These are phyloP conservation scores for Cataglyphis altisquamis DNA, from an alignment of 2,888 invertebrate species.

Conservation along the genomic window DNA sequence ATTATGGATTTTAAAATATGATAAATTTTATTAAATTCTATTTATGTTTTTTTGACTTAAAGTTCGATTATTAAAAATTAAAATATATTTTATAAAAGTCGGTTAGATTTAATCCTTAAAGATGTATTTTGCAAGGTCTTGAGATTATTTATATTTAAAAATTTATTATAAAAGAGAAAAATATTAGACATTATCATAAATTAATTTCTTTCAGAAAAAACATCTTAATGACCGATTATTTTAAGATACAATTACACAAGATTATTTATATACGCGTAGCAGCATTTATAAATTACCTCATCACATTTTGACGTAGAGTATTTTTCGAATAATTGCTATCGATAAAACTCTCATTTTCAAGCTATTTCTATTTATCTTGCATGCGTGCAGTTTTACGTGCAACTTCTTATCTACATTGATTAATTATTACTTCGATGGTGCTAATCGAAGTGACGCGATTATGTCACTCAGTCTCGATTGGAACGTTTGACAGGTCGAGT, in stretches of 20 bases:
- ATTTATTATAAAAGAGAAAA: too few species aligned
- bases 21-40: neutral
- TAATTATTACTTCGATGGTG: slow-evolving; percentile 74
- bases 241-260: neutral
- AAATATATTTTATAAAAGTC: neutral
- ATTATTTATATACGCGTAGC: neutral
- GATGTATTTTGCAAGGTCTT: too few species aligned
- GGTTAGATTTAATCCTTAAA: neutral
- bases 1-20: neutral
- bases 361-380: slow-evolving; percentile 27
- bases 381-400: slow-evolving; percentile 59
- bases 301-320: neutral
- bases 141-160: too few species aligned
- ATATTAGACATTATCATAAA: too few species aligned
- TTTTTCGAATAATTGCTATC: slow-evolving; percentile 39
- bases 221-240: neutral
- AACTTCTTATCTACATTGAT: slow-evolving; percentile 77
- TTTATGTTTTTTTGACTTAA: neutral
- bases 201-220: too few species aligned
- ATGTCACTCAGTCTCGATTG: slow-evolving; percentile 78
- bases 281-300: neutral
- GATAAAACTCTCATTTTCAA: slow-evolving; percentile 53
- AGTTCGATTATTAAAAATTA: neutral
- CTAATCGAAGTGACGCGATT: slow-evolving; percentile 79
- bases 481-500: slow-evolving; percentile 80